Percentiles rank a stretch among this genome's conserved stretches.
Evolutionary conservation across 1,140 invertebrate species (phyloP).

Genomic region (Leptopilina clavipes): DNA sequence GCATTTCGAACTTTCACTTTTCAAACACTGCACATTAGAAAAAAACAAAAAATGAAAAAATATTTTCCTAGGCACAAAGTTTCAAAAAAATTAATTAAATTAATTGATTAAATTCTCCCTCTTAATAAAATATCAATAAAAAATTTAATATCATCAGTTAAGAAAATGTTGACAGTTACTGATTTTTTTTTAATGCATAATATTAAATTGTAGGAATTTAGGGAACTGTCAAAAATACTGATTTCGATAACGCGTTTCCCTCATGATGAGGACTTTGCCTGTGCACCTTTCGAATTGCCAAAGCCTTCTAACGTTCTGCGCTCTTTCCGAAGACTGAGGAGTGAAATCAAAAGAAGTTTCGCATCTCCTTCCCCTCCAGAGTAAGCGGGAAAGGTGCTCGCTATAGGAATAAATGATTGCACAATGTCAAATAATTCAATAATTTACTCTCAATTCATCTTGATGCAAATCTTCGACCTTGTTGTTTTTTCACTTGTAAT

Average conservation of each 20-base stretch:
- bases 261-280: constrained; percentile 44
- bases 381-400: constrained; percentile 2
- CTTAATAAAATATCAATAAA: no score
- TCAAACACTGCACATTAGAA: no score
- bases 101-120: no score
- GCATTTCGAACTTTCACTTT: no score
- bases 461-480: neutral
- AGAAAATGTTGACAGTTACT: no score
- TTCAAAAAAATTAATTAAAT: no score
- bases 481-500: neutral
- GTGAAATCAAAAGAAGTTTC: constrained; percentile 48
- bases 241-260: constrained; percentile 34
- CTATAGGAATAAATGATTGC: neutral
- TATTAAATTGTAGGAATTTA: no score
- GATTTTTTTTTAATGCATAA: no score
- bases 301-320: constrained; percentile 40
- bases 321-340: constrained; percentile 12
- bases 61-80: no score
- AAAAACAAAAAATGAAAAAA: no score
- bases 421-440: neutral
- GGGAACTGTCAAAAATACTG: no score
- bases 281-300: constrained; percentile 43
- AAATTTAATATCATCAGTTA: no score
- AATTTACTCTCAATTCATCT: neutral
- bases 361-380: constrained; percentile 31